Base-by-base conservation (phyloP, 2,797 vertebrate species). In the Rallus crepitans region DNA sequence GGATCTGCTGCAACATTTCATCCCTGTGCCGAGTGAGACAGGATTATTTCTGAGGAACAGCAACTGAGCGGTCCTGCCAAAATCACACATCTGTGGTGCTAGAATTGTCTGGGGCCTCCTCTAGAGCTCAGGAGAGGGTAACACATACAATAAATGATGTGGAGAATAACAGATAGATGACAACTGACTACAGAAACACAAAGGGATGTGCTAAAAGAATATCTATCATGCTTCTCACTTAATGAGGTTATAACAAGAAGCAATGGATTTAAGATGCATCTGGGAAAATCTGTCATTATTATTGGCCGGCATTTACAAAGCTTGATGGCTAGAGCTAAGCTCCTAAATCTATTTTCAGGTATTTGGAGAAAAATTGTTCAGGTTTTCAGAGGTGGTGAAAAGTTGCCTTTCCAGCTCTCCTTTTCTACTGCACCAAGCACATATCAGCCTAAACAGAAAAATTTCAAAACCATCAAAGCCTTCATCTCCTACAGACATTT, bases 211-310 rank as follows among this genome's bases (percentile, higher is more conserved):
- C 56, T 90, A 70, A 91, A 95, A 77, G 23, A 82, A 33, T 72
- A 90, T 81, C 61, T 75, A 56, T 91, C 82, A 88, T 40, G 30
- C 35, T 73, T 87, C 66, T 82, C 39, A 63, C 37, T 91, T 90
- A 92, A 89, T 60, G 78, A 94, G 50, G 47, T 82, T 90, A 48
- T 72, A 92, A 94, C 55, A 95, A 95, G 92, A 68, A 83, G 37
- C 20, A 79, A 82, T 3, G 25, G 73, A 93, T 97, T 96, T 94
- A 95, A 92, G 80, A 82, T 40, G 35, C 90, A 66, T 9, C 31
- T 73, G 86, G 93, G 93, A 87, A 92, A 94, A 93, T 78, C 80
- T 87, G 47, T 66, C 86, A 53, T 90, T 82, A 30, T 81, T 90
- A 72, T 27, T 71, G 47, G 63, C 55, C 31, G 88, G 28, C 25